Percentiles rank a stretch among this genome's conserved stretches.
Conservation (phyloP, 2,113 vertebrate genomes). For the Coracopsis vasa region DNA sequence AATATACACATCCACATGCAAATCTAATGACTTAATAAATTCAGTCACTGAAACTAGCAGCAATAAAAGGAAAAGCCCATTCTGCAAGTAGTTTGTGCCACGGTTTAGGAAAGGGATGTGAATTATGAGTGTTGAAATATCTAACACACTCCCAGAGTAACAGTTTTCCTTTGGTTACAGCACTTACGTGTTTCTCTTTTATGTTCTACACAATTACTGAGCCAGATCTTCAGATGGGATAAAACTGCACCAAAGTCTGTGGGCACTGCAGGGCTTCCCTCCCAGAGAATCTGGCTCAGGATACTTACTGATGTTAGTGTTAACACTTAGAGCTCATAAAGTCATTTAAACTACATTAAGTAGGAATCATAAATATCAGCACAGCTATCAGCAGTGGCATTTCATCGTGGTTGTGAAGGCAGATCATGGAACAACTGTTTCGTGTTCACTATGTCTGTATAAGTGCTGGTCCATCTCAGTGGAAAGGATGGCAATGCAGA, state of each 20-base stretch:
- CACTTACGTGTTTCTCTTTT: slow-evolving; percentile 41
- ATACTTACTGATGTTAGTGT: neutral
- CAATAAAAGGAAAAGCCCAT: slow-evolving; percentile 41
- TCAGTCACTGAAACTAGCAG: slow-evolving; percentile 33
- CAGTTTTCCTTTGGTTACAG: slow-evolving; percentile 54
- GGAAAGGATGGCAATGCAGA: neutral
- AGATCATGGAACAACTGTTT: neutral
- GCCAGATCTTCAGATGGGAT: slow-evolving; percentile 18
- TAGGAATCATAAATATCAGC: neutral
- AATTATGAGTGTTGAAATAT: slow-evolving; percentile 40
- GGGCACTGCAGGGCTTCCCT: neutral
- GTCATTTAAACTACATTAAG: slow-evolving; percentile 20
- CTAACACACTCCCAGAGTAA: slow-evolving; percentile 35
- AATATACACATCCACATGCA: neutral
- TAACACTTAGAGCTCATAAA: neutral
- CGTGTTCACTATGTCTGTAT: neutral
- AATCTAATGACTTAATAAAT: slow-evolving; percentile 56
- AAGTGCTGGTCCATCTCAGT: neutral
- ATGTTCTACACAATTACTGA: slow-evolving; percentile 13
- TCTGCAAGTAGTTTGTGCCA: slow-evolving; percentile 28
- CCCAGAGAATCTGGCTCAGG: neutral
- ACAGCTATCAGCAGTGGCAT: neutral
- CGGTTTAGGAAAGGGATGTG: slow-evolving; percentile 36
- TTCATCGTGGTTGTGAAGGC: neutral
- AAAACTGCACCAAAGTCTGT: neutral